These are phyloP conservation scores for Leptatherina wallacei DNA, from an alignment of 2,797 vertebrate genomes.

Conservation along the genomic window DNA sequence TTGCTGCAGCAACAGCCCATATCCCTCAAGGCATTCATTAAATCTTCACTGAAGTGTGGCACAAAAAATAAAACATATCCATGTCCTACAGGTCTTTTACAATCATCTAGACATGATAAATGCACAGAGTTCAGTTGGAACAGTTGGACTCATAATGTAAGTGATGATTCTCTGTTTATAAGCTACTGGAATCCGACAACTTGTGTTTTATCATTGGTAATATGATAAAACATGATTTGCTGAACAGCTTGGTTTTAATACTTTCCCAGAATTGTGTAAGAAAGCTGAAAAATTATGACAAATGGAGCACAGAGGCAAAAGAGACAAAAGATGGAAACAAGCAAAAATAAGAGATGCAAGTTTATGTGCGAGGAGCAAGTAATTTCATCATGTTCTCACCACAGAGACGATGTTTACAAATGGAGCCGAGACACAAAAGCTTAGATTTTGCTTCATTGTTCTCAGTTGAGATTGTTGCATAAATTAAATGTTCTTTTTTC, in stretches of 20 bases:
- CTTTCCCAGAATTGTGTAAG: neutral
- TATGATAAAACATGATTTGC: neutral
- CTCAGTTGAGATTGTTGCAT: constrained; percentile 27
- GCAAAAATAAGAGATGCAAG: neutral
- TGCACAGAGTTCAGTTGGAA: neutral
- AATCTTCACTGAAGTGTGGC: constrained; percentile 8
- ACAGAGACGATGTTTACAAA: constrained; percentile 5
- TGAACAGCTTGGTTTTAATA: neutral
- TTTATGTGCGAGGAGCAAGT: constrained; percentile 1
- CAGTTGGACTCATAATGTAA: neutral
- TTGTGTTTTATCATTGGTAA: neutral
- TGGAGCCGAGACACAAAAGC: constrained; percentile 39
- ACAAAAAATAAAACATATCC: constrained; percentile 3
- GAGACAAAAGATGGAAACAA: neutral
- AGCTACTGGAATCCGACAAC: neutral
- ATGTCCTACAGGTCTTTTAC: constrained; percentile 1
- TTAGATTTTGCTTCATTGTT: constrained; percentile 38
- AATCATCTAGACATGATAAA: constrained; percentile 12
- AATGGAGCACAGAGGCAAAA: neutral
- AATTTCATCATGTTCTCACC: neutral
- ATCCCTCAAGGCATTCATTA: neutral
- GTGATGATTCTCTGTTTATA: neutral
- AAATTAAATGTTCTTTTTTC: constrained; percentile 37
- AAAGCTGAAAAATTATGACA: neutral
- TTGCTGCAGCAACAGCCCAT: neutral